Evolutionary conservation across 2,113 vertebrate genomes (phyloP), one percentile per base, ranked within the genome.

Genomic region (Toxotes jaculatrix): DNA sequence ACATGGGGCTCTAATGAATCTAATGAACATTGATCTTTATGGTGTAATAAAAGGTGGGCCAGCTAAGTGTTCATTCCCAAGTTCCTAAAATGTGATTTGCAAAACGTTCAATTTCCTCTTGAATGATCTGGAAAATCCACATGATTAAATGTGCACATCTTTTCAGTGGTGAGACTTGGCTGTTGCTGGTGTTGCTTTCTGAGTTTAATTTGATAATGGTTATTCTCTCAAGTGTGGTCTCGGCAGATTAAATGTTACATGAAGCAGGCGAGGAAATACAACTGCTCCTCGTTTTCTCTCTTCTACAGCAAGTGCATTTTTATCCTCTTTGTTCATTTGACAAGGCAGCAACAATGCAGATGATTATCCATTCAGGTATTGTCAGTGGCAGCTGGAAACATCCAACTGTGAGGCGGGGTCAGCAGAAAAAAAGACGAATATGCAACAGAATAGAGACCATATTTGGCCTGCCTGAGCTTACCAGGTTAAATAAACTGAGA

Each of bases 111-210:
- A 7, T 83, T 88, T 77, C 38, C 27, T 85, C 42, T 82, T 70
- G 76, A 83, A 85, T 91, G 9, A 88, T 87, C 87, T 89, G 73
- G 53, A 87, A 82, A 81, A 87, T 88, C 34, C 74, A 73, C 83
- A 57, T 77, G n/a, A 93, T 93, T 91, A 94, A 95, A 94, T 80
- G 78, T 85, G 38, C 84, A 87, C 78, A 89, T 86, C 43, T 86
- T 92, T 93, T 86, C 57, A 80, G 71, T 79, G 57, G 59, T 88
- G 64, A 74, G 86, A 73, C 72, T 87, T 77, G 51, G 61, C 74
- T 38, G 32, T 79, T 80, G 42, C 42, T 23, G 55, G 19, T 79
- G 17, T 62, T 32, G 8, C 10, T 65, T 78, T 55, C 17, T 74
- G 5, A 31, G 5, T 31, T 67, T 5, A 27, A 21, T 55, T 51